Base-by-base conservation (phyloP, 1,140 invertebrate species). In the Heliconius nattereri region DNA sequence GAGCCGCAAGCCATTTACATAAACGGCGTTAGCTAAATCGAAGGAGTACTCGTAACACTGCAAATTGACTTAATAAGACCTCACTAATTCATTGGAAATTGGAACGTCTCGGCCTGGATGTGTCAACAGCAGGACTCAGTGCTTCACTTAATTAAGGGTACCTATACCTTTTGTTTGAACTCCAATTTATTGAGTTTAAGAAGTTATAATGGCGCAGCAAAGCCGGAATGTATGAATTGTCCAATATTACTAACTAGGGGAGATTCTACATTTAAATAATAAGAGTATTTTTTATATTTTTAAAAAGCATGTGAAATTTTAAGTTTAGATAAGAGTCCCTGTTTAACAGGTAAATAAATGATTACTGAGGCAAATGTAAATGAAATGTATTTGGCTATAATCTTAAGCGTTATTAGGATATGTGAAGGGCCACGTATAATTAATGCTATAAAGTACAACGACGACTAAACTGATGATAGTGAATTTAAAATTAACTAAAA, bases 41-140 rank as follows among this genome's bases (percentile, higher is more conserved):
- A 72, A 78, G 77, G 77, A 78, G 73, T 35, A 35, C 32, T 35
- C 32, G 32, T 78, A 78, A 78, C 71, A 73, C 29, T 66, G 71
- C 40, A 73, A 73, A 78, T 73, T 78, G 77, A 78, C 77, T 78
- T 78, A 78, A 78, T 78, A 78, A 78, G 77, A 78, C 77, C 77
- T 37, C 45, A 45, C 70, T 60, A 73, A 78, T 78, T 78, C 71
- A 78, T 78, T 78, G 71, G 71, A 73, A 78, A 57, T 78, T 78
- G 70, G 76, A 78, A 57, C 70, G n/a, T 73, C 77, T 57, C 54
- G n/a, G 70, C 70, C 76, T 71, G 66, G 60, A 76, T 76, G 75
- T 76, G 75, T 76, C 75, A 76, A 76, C 66, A 76, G 40, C 75
- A 71, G 66, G 23, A 76, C 16, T 45, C 57, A 40, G 20, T 75